Base-by-base conservation (phyloP, 2,797 vertebrate genomes). In the Carcharodon carcharias region DNA sequence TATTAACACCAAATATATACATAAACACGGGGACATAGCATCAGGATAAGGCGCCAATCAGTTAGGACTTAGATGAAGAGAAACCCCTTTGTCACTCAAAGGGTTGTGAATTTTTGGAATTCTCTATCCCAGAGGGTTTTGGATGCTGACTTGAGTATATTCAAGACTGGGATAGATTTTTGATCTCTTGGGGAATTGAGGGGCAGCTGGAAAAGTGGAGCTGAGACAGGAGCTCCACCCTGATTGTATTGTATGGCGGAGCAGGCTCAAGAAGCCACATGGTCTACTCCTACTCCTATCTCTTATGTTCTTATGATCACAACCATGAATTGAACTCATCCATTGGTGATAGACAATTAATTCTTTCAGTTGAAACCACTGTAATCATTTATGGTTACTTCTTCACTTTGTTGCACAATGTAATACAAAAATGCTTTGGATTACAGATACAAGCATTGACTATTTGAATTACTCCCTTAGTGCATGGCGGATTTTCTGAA, bases 401-500 rank as follows among this genome's bases (percentile, higher is more conserved):
- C 18, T 65, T 65, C 58, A 93, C 21, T 91, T 58, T 35, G 54
- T 5, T 16, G 12, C 56, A 35, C 5, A 35, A 45, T 45, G n/a
- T 67, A 28, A 61, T 91, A 61, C 54, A 35, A 58, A 56, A 54
- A 56, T 92, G 35, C 35, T 18, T 3, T 7, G 4, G 65, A 95
- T 67, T 54, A 56, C 28, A 54, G 45, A 73, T 26, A 71, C 16
- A 95, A 58, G 14, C 28, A 77, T 54, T n/a, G 56, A 28, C 26
- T 58, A 31, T 88, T 21, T 96, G 56, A 85, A 71, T 6, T 80
- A 63, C 26, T 85, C 45, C 58, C 96, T 97, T 96, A 99, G 99
- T 99, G 77, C 99, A 99, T 0, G 99, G 99, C 0, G 98, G 98
- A 0, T 99, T 98, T 98, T 99, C 99, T 0, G 97, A 98, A 61